phyloP scores from a whole-genome alignment of 1,140 invertebrate species.

The Conus betulinus region DNA sequence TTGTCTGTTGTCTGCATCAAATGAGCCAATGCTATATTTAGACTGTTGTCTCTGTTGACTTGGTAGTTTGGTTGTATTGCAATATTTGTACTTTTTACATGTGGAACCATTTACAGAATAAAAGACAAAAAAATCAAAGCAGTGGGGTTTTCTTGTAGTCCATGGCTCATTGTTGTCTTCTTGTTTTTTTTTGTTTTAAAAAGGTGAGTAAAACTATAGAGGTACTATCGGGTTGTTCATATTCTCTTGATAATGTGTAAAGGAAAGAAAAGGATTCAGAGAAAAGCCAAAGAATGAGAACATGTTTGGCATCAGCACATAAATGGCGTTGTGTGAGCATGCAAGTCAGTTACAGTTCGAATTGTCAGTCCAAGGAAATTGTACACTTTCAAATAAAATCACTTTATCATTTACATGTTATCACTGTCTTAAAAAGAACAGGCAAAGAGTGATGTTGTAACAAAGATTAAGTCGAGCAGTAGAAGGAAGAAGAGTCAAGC shows the following conservation, averaged over 20 bases:
- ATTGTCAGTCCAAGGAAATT: too few species aligned
- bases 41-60: slow-evolving; percentile 69
- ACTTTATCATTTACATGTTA: too few species aligned
- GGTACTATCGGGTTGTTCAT: not conserved
- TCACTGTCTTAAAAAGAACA: too few species aligned
- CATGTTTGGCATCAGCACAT: too few species aligned
- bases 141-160: not conserved
- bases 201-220: too few species aligned
- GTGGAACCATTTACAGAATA: slow-evolving; percentile 75
- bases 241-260: not conserved
- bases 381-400: too few species aligned
- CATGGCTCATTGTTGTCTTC: not conserved
- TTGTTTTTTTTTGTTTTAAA: not conserved
- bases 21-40: slow-evolving; percentile 41
- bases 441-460: too few species aligned
- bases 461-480: too few species aligned
- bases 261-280: not conserved
- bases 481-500: too few species aligned
- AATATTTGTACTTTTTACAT: slow-evolving; percentile 78
- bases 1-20: slow-evolving; percentile 39
- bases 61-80: slow-evolving; percentile 77
- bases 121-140: slow-evolving; percentile 71
- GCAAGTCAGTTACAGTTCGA: too few species aligned
- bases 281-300: not conserved
- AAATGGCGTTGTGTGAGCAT: too few species aligned